Evolutionary conservation across 2,113 vertebrate genomes (phyloP).

Genomic region (Fukomys damarensis): DNA sequence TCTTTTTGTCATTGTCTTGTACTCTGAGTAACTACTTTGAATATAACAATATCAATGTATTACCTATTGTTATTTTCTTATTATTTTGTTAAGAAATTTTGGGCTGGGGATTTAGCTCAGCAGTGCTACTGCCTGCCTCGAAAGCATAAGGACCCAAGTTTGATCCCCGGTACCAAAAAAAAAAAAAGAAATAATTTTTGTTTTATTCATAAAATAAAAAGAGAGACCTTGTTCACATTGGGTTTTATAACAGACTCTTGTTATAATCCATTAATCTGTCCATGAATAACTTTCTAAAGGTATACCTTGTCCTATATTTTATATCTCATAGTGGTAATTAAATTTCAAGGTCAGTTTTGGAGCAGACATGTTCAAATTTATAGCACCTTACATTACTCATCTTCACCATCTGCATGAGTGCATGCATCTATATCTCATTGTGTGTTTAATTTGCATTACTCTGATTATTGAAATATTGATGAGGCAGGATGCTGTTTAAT

Average conservation of each 20-base stretch:
- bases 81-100: neutral
- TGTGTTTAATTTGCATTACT: constrained; percentile 17
- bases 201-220: neutral
- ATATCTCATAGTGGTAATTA: neutral
- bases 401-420: neutral
- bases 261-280: neutral
- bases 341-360: neutral
- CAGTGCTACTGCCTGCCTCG: too few species aligned
- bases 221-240: neutral
- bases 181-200: too few species aligned
- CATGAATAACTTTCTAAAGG: neutral
- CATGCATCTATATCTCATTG: neutral
- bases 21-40: neutral
- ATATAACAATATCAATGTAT: neutral
- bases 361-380: neutral
- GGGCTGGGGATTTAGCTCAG: too few species aligned
- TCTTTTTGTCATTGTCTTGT: neutral
- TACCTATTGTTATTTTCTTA: neutral
- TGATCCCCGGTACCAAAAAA: too few species aligned
- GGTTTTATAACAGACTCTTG: neutral
- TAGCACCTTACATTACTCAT: neutral
- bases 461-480: constrained; percentile 36
- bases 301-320: neutral
- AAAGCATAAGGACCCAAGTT: too few species aligned
- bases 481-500: neutral